These are phyloP conservation scores for Osedax frankpressi DNA, from an alignment of 2,888 invertebrate genomes.

Conservation along the genomic window DNA sequence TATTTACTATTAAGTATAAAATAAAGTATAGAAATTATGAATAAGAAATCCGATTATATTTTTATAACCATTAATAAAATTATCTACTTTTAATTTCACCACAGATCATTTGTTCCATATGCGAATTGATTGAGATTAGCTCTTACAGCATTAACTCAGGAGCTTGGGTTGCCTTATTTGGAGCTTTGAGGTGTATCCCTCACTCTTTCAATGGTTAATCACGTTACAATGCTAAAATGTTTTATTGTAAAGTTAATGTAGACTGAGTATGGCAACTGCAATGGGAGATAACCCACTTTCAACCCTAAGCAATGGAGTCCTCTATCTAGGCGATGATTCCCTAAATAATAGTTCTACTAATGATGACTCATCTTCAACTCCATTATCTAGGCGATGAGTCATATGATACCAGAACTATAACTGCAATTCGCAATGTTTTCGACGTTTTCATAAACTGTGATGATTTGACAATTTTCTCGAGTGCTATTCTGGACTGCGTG, in stretches of 20 bases:
- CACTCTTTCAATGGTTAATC: constrained; percentile 73
- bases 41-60: no score
- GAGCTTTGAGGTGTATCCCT: constrained; percentile 78
- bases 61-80: no score
- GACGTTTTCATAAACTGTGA: constrained; percentile 75
- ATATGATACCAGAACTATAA: background rate
- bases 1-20: no score
- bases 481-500: constrained; percentile 84
- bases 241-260: constrained; percentile 84
- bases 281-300: no score
- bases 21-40: no score
- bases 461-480: constrained; percentile 80
- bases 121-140: constrained; percentile 88
- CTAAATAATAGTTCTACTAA: no score
- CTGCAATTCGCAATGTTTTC: constrained; percentile 61
- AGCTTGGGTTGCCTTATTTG: constrained; percentile 79
- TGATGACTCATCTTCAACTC: no score
- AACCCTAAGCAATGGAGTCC: no score
- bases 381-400: background rate
- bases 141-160: constrained; percentile 83
- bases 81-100: no score
- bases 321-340: no score
- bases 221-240: constrained; percentile 80
- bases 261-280: constrained; percentile 71
- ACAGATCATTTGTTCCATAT: constrained; percentile 81